Conservation (phyloP, 2,797 vertebrate species). For the Apogon talboti region DNA sequence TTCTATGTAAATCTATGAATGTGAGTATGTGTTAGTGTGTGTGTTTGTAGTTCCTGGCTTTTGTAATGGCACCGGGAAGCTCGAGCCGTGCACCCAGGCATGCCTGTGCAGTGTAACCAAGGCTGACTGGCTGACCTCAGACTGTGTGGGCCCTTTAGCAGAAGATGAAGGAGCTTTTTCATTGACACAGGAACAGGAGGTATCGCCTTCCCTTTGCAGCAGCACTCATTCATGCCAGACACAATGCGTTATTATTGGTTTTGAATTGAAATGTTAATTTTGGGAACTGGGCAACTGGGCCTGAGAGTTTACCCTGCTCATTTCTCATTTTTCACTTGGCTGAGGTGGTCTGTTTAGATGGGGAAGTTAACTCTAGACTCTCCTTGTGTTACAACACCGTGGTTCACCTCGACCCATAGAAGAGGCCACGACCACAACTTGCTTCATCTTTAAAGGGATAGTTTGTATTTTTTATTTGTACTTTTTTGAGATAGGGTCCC, state of each 20-base stretch:
- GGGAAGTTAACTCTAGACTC: slow-evolving; percentile 70
- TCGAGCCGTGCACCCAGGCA: slow-evolving; percentile 78
- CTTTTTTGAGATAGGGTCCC: no score
- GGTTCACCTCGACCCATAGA: slow-evolving; percentile 1
- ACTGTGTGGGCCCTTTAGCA: slow-evolving; percentile 88
- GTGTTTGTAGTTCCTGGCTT: slow-evolving; percentile 79
- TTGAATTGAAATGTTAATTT: slow-evolving; percentile 99
- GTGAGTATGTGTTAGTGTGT: slow-evolving; percentile 44
- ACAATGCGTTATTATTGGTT: slow-evolving; percentile 97
- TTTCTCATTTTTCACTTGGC: slow-evolving; percentile 91
- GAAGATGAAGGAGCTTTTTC: slow-evolving; percentile 94
- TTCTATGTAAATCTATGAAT: slow-evolving; percentile 42
- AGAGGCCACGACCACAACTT: slow-evolving; percentile 5
- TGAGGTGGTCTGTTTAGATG: slow-evolving; percentile 59
- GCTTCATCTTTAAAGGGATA: slow-evolving; percentile 7
- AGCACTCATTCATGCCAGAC: slow-evolving; percentile 89
- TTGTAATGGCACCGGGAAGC: slow-evolving; percentile 81
- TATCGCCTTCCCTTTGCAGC: slow-evolving; percentile 91
- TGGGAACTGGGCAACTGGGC: slow-evolving; percentile 87
- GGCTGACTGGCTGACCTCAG: slow-evolving; percentile 88
- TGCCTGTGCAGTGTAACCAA: slow-evolving; percentile 87
- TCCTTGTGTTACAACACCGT: slow-evolving; percentile 59
- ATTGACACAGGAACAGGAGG: slow-evolving; percentile 90
- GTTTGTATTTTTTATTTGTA: no score
- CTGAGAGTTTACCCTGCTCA: slow-evolving; percentile 86